Evolutionary conservation across 2,888 invertebrate genomes (phyloP).

Genomic region (Drosophila basisetae): DNA sequence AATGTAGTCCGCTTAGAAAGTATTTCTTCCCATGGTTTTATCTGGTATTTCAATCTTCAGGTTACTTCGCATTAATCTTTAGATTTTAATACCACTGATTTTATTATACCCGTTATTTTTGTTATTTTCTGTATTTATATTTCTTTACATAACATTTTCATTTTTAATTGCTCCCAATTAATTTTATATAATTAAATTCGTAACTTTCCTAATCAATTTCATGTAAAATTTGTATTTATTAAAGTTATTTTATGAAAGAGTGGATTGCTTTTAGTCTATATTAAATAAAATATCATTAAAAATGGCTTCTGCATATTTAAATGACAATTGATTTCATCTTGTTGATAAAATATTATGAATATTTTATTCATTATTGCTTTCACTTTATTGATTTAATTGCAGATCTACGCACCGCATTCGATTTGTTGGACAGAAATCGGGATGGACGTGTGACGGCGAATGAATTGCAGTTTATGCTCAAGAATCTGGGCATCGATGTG

Average conservation of each 20-base stretch:
- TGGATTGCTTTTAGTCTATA: neutral
- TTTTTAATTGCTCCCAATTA: neutral
- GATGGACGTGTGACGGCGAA: constrained; percentile 91
- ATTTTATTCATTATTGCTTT: constrained; percentile 4
- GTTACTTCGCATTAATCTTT: neutral
- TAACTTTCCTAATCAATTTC: too few species aligned
- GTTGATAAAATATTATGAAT: neutral
- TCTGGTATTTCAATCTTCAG: neutral
- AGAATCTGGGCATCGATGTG: constrained; percentile 91
- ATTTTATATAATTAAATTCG: too few species aligned
- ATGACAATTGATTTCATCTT: neutral
- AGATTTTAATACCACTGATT: neutral
- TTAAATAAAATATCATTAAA: neutral
- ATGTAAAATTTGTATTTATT: too few species aligned
- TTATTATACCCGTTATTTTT: neutral
- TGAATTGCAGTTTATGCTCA: constrained; percentile 92
- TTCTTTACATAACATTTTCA: neutral
- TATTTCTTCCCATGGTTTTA: neutral
- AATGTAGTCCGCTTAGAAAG: neutral
- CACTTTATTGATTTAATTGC: constrained; percentile 73
- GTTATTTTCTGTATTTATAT: neutral
- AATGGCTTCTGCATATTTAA: neutral
- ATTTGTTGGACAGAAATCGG: constrained; percentile 91
- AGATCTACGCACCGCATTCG: constrained; percentile 92
- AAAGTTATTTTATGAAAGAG: neutral